Conservation (phyloP, 23 tunicate species). For the Aplidium turbinatum region DNA sequence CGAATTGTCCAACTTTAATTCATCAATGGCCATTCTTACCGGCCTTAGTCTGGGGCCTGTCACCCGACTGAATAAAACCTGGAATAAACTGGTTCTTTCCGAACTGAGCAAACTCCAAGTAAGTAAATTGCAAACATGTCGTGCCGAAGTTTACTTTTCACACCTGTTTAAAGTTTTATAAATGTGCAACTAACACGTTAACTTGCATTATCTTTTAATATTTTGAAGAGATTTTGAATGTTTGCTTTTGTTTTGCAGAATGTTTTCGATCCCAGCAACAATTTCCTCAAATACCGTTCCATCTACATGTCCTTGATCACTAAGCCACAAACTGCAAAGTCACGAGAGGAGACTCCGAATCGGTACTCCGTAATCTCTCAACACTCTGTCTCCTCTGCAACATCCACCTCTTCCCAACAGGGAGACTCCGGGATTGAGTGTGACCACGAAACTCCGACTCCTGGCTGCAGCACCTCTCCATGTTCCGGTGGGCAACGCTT, state of each 20-base stretch:
- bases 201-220: background rate
- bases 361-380: conserved; percentile 70
- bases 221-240: background rate
- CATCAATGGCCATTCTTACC: conserved; percentile 90
- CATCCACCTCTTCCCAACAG: conserved; percentile 76
- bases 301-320: conserved; percentile 41
- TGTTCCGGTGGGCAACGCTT: background rate
- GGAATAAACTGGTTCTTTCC: conserved; percentile 68
- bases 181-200: background rate
- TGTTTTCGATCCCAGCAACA: conserved; percentile 85
- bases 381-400: conserved; percentile 64
- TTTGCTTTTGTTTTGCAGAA: conserved; percentile 50
- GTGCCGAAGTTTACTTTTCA: background rate
- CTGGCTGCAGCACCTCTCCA: background rate
- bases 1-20: conserved; percentile 90
- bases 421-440: conserved; percentile 94
- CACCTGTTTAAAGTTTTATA: background rate
- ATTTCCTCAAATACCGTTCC: conserved; percentile 76
- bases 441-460: conserved; percentile 57
- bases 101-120: conserved; percentile 80
- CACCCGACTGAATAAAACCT: conserved; percentile 72
- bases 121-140: background rate
- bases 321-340: conserved; percentile 35
- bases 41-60: conserved; percentile 92
- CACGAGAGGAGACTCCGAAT: conserved; percentile 31